A percentile compares a stretch with the other conserved stretches of the same genome.
These are phyloP conservation scores for Sipha flava DNA, from an alignment of 1,140 invertebrate species.

Conservation along the genomic window DNA sequence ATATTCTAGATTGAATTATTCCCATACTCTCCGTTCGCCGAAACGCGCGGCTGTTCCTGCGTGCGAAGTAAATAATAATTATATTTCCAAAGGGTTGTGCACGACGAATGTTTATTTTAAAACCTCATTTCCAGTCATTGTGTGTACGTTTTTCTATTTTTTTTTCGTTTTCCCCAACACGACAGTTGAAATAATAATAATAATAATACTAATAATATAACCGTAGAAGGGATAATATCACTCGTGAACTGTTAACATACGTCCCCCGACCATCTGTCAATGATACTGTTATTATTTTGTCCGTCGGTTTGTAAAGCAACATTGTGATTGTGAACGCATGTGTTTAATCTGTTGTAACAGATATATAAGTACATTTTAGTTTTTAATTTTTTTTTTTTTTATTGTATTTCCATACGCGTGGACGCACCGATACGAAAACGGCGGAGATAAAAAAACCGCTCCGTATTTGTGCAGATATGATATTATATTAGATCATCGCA, in stretches of 20 bases:
- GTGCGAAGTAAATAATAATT: no score
- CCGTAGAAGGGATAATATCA: not conserved
- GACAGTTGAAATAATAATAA: slow-evolving; percentile 20
- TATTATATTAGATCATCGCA: no score
- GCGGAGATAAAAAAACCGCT: not conserved
- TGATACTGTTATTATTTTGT: not conserved
- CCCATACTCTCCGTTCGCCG: no score
- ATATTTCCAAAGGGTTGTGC: not conserved
- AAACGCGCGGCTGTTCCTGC: no score
- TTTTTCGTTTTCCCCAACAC: not conserved
- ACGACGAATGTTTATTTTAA: not conserved
- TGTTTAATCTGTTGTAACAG: slow-evolving; percentile 4
- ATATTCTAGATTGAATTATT: no score
- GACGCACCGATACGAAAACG: not conserved
- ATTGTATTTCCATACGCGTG: not conserved
- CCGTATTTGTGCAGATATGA: no score
- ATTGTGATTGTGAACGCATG: slow-evolving; percentile 22
- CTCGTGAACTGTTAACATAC: not conserved
- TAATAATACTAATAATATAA: no score
- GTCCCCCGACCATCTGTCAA: slow-evolving; percentile 12
- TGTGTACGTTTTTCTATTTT: not conserved
- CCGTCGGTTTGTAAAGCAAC: not conserved
- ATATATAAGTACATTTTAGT: not conserved
- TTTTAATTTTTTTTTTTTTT: no score
- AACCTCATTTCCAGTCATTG: not conserved